Evolutionary conservation across 2,113 vertebrate genomes (phyloP).

Genomic region (Pithys albifrons): DNA sequence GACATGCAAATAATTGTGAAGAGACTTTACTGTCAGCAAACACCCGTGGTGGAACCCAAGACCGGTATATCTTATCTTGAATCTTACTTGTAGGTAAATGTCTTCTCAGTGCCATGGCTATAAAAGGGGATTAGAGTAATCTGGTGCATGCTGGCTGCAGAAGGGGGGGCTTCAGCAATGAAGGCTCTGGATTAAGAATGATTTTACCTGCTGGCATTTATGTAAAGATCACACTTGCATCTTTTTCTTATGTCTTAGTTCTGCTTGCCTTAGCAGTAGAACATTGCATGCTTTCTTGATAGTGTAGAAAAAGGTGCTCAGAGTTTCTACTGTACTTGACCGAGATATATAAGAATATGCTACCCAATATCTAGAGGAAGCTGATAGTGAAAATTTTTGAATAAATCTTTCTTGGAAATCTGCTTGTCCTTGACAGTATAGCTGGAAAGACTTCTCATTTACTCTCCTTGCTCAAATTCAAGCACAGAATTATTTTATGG

Average conservation of each 20-base stretch:
- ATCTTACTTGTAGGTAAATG: not conserved
- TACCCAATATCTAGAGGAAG: not conserved
- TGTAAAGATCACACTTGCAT: not conserved
- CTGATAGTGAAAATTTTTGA: not conserved
- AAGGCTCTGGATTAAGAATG: not conserved
- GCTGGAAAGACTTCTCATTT: not conserved
- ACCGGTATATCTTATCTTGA: not conserved
- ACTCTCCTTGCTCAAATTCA: not conserved
- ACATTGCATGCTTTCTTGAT: not conserved
- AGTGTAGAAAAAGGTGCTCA: not conserved
- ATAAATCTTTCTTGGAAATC: not conserved
- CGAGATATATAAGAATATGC: not conserved
- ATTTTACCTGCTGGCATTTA: not conserved
- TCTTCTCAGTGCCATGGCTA: not conserved
- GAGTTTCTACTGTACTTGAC: not conserved
- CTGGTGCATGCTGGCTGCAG: not conserved
- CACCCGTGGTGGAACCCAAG: not conserved
- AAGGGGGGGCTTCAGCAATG: not conserved
- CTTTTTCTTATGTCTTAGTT: not conserved
- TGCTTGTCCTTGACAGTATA: not conserved
- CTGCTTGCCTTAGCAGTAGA: not conserved
- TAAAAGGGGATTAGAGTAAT: not conserved
- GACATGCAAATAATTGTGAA: not conserved
- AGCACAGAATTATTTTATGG: not conserved
- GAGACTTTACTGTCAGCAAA: not conserved